Evolutionary conservation across 2,888 invertebrate genomes (phyloP), one percentile per base, ranked within the genome.

Genomic region (Ctenicera cuprea): DNA sequence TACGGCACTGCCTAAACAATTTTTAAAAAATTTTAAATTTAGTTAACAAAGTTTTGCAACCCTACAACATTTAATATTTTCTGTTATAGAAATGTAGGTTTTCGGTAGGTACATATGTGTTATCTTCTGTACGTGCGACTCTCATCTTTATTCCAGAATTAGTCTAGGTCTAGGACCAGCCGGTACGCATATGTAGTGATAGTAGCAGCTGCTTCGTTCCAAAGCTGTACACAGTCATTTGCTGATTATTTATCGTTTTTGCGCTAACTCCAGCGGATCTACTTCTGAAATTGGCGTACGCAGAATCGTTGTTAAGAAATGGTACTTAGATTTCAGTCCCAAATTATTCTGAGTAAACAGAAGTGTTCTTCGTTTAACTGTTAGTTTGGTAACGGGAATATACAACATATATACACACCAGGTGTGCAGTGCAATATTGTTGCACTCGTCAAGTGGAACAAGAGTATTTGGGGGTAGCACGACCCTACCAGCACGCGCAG

Each of bases 381-480:
- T 57, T 37, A 38, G 57, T 38, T 18, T 38, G 52, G 20, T 38
- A 41, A 59, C 59, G 38, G 38, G 59, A 38, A 12, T 54, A 54
- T 22, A 22, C 30, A 30, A 74, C 73, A 33, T 33, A 75, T n/a
- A n/a, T 75, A 75, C 67, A 61, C 74, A 70, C 80, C 80, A 80
- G 80, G 80, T 80, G 80, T 80, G 67, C 77, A 59, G 62, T 76
- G 72, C 74, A 77, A 71, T 74, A 72, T 76, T 75, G 62, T 72
- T 76, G 78, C 77, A 78, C 73, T 78, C 79, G 75, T 77, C 77
- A 79, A 77, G 77, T 79, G 78, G 78, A 79, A 79, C 79, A 76
- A 73, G 76, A 76, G 76, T 71, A 78, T 68, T 38, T 63, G 71
- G 73, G 75, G 76, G 73, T 74, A 64, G 73, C 54, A 61, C 68